A percentile compares a stretch with the other conserved stretches of the same genome.
Evolutionary conservation across 2,113 vertebrate species (phyloP).

Genomic region (Leptodactylus fuscus): DNA sequence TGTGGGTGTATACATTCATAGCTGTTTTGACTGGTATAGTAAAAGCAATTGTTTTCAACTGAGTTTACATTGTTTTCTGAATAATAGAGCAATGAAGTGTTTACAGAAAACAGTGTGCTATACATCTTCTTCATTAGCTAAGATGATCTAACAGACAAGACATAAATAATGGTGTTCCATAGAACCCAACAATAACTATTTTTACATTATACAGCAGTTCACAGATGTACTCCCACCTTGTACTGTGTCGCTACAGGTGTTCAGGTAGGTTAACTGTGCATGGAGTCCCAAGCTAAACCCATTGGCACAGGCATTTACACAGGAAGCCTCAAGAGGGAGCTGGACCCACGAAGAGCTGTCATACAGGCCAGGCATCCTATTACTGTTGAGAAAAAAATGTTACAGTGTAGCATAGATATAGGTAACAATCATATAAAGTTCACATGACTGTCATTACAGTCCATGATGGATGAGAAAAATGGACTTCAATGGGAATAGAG

Average conservation of each 20-base stretch:
- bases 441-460: too few relatives aligned
- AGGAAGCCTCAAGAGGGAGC: constrained; percentile 88
- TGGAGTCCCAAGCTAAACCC: constrained; percentile 89
- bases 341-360: constrained; percentile 87
- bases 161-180: too few relatives aligned
- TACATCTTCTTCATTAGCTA: background rate
- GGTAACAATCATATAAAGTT: background rate
- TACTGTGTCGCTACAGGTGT: constrained; percentile 82
- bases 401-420: background rate
- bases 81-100: too few relatives aligned
- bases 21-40: background rate
- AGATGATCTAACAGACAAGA: too few relatives aligned
- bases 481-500: too few relatives aligned
- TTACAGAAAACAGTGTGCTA: too few relatives aligned
- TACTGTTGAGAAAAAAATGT: background rate
- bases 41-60: background rate
- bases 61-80: too few relatives aligned
- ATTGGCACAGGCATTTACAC: constrained; percentile 88
- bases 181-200: background rate
- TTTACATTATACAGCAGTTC: constrained; percentile 1
- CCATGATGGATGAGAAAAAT: too few relatives aligned
- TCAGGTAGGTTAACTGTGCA: constrained; percentile 85
- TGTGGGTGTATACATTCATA: background rate
- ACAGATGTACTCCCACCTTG: constrained; percentile 80
- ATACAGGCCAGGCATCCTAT: constrained; percentile 88